Conservation (phyloP, 2,797 vertebrate species). For the Halcyon smyrnensis region DNA sequence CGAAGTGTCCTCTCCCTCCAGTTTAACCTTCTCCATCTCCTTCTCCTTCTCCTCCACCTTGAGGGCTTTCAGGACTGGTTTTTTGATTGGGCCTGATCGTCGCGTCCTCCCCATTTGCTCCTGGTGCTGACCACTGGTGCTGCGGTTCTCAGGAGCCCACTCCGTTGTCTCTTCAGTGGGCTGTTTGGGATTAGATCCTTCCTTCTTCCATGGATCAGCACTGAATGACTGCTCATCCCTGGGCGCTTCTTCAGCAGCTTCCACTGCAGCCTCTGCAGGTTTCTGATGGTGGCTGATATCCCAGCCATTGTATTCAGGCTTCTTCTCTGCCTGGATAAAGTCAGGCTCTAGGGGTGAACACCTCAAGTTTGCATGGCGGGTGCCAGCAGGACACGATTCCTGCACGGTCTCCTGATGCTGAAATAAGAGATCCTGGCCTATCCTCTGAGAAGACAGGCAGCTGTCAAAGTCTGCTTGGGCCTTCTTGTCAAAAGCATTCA, state of each 20-base stretch:
- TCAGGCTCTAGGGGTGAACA: conserved; percentile 81
- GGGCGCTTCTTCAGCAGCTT: conserved; percentile 70
- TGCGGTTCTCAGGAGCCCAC: conserved; percentile 85
- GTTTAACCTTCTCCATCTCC: conserved; percentile 90
- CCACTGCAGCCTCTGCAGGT: conserved; percentile 65
- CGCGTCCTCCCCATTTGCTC: conserved; percentile 87
- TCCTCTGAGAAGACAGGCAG: conserved; percentile 78
- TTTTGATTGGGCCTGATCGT: conserved; percentile 95
- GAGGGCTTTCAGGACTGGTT: conserved; percentile 95
- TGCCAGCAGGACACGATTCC: conserved; percentile 79
- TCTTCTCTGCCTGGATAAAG: conserved; percentile 84
- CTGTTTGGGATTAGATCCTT: conserved; percentile 81
- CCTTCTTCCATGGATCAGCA: conserved; percentile 87
- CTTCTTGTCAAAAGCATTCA: conserved; percentile 85
- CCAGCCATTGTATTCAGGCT: conserved; percentile 81
- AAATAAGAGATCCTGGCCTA: conserved; percentile 77
- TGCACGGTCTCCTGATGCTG: conserved; percentile 76
- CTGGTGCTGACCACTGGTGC: conserved; percentile 78
- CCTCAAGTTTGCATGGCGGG: conserved; percentile 71
- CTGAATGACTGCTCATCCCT: conserved; percentile 80
- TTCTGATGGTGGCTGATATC: conserved; percentile 81
- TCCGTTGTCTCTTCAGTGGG: conserved; percentile 72
- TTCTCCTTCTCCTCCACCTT: conserved; percentile 98
- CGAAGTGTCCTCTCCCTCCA: conserved; percentile 84
- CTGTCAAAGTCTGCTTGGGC: conserved; percentile 79